Conservation (phyloP, 2,113 vertebrate genomes). For the Gallinago media region DNA sequence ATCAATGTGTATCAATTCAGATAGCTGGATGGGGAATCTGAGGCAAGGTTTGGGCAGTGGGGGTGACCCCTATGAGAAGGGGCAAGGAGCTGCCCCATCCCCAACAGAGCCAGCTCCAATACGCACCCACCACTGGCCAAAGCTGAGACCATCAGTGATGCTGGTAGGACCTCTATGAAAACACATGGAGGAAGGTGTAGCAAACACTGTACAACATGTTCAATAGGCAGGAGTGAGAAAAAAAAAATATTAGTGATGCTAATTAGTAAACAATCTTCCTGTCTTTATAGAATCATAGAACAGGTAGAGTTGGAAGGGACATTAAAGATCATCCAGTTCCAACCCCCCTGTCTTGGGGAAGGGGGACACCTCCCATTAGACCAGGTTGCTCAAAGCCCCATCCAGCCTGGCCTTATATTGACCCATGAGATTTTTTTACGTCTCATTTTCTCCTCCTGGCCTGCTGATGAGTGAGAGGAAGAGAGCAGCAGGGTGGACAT, state of each 20-base stretch:
- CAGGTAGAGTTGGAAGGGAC: too few relatives aligned
- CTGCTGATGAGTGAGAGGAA: not conserved
- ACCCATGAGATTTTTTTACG: not conserved
- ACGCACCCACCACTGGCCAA: not conserved
- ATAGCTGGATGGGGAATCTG: not conserved
- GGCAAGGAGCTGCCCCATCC: accelerated
- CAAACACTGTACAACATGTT: not conserved
- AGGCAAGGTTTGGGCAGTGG: not conserved
- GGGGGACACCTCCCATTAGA: too few relatives aligned
- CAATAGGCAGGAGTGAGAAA: not conserved
- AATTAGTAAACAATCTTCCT: not conserved
- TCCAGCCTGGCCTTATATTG: not conserved
- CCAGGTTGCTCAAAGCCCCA: too few relatives aligned
- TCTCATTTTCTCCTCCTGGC: not conserved
- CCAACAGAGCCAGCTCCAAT: accelerated
- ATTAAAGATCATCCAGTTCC: too few relatives aligned
- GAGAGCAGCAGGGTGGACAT: not conserved
- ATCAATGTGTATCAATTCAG: not conserved
- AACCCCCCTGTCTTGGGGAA: too few relatives aligned
- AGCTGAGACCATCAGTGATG: not conserved
- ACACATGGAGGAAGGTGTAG: not conserved
- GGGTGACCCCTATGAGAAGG: not conserved
- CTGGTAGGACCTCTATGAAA: not conserved
- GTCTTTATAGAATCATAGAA: not conserved
- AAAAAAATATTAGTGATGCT: not conserved